Conservation (phyloP, 2,888 invertebrate species). For the Diplazon laetatorius region DNA sequence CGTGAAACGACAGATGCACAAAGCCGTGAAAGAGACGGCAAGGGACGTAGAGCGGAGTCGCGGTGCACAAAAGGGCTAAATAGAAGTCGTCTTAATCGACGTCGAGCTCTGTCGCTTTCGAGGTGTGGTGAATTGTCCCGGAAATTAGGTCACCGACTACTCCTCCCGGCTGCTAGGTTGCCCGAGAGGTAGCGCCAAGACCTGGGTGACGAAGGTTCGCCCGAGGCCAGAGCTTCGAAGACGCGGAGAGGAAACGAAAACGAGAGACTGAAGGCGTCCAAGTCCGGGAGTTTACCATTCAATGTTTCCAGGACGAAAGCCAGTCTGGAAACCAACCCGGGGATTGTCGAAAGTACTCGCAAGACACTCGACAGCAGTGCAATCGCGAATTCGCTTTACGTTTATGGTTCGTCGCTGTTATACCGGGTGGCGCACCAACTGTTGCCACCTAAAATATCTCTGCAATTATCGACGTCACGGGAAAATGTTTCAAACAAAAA, state of each 20-base stretch:
- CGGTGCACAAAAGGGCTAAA: conserved; percentile 25
- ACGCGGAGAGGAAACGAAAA: not conserved
- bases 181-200: conserved; percentile 16
- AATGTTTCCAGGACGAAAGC: not conserved
- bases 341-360: conserved; percentile 16
- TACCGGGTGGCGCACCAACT: not conserved
- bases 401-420: not conserved
- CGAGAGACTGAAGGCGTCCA: conserved; percentile 17
- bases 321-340: conserved; percentile 16
- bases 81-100: conserved; percentile 49
- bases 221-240: conserved; percentile 18
- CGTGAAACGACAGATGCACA: conserved; percentile 15
- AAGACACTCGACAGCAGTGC: not conserved
- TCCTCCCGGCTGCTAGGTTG: conserved; percentile 1
- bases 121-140: conserved; percentile 52
- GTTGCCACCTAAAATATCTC: not conserved
- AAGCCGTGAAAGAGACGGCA: not conserved
- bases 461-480: too few species aligned
- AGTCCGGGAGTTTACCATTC: conserved; percentile 33
- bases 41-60: not conserved
- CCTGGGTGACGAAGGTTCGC: conserved; percentile 26
- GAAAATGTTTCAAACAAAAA: too few species aligned
- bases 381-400: not conserved
- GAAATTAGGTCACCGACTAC: conserved; percentile 60
- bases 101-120: conserved; percentile 53